Evolutionary conservation across 2,113 vertebrate genomes (phyloP), one percentile per base, ranked within the genome.

Genomic region (Heterochromis multidens): DNA sequence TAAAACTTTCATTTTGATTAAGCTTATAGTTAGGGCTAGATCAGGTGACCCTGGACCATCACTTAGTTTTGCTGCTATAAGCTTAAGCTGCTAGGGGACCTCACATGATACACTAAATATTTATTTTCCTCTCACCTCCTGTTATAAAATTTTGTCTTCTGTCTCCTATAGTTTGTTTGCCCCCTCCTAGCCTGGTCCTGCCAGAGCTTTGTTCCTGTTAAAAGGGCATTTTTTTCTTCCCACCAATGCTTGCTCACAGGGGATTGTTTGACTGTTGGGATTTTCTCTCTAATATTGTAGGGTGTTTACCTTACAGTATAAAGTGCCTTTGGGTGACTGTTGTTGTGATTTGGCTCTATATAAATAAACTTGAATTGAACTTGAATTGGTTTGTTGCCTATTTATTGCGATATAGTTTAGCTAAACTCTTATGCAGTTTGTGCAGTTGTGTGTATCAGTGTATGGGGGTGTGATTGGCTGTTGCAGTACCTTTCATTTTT

Each of bases 341-440:
- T 40, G 37, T 11, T 72, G 40, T 49, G 16, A 40, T 29, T 72
- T 49, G 46, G 9, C 40, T 49, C 19, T 49, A 46, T 49, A 49
- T 49, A 72, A 72, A 72, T 72, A 72, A 49, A 72, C 40, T 72
- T 21, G 23, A 49, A 72, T 0, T 19, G 23, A 72, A 72, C 25
- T 49, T 72, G 9, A 49, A 3, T 72, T 72, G 46, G 23, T 0
- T 49, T 72, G 23, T 2, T 72, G 9, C 0, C 0, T 72, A 21
- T 72, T 72, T 72, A 72, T 16, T 49, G 65, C 19, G 23, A 3
- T 49, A 16, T 12, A 29, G 11, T 29, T 72, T 49, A 72, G 49
- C 40, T 72, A 72, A 49, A 29, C 9, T 72, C n/a, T 72, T 9
- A 19, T 29, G 23, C 65, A 19, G 40, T 12, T 49, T 74, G 25